Conservation (phyloP, 2,113 vertebrate species). For the Arvicanthis niloticus region DNA sequence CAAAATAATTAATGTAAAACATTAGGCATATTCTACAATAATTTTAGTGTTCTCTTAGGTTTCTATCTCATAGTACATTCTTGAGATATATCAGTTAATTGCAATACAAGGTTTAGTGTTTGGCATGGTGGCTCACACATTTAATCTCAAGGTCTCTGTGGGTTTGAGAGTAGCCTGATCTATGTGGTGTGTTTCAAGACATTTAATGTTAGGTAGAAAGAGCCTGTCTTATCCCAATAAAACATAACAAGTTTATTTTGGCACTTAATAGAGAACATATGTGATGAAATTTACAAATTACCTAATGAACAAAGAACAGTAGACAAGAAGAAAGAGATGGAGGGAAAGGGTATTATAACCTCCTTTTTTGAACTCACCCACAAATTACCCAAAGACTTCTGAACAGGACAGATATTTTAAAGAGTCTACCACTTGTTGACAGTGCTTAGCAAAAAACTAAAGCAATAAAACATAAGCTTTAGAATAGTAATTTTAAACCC, state of each 20-base stretch:
- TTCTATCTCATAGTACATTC: background rate
- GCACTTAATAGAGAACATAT: too few species aligned
- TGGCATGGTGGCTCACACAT: background rate
- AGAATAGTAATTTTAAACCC: background rate
- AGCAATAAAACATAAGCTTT: background rate
- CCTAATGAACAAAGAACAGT: background rate
- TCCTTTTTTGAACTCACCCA: background rate
- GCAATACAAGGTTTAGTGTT: background rate
- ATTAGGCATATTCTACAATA: background rate
- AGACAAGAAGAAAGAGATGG: background rate
- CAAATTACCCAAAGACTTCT: background rate
- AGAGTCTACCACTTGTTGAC: background rate
- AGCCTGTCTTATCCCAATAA: background rate
- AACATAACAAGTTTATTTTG: background rate
- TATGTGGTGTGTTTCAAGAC: background rate
- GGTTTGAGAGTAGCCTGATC: background rate
- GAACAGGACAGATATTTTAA: background rate
- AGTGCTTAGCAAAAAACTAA: background rate
- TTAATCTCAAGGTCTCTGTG: background rate
- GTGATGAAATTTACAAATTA: background rate
- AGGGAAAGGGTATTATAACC: background rate
- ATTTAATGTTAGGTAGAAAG: background rate
- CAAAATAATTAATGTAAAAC: conserved; percentile 89
- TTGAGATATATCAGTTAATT: background rate
- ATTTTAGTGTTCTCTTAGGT: background rate